Percentiles rank a stretch among this genome's conserved stretches.
These are phyloP conservation scores for Cantharis lateralis DNA, from an alignment of 2,888 invertebrate genomes.

Conservation along the genomic window DNA sequence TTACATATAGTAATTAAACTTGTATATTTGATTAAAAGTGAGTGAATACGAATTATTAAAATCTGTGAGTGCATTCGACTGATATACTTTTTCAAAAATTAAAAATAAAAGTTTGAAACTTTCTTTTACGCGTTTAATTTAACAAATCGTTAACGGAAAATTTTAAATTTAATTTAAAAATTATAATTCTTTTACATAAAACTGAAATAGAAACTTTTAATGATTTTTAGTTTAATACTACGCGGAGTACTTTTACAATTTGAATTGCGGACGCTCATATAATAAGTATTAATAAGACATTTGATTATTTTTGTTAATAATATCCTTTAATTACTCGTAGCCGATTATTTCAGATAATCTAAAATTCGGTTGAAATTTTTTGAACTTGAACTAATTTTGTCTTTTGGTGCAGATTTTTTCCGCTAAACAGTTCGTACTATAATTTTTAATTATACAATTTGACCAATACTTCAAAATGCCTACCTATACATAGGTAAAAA, in stretches of 20 bases:
- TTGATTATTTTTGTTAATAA: background rate
- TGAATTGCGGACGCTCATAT: background rate
- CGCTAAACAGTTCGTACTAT: background rate
- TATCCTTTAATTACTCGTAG: background rate
- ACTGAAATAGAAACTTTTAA: background rate
- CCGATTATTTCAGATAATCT: background rate
- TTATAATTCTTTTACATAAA: background rate
- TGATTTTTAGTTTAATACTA: background rate
- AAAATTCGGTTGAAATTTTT: background rate
- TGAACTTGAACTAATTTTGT: background rate
- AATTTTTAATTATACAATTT: background rate
- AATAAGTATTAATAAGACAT: background rate
- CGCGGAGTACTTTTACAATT: background rate
- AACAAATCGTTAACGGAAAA: background rate
- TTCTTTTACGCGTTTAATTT: background rate
- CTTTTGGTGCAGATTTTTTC: background rate
- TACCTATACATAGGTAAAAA: background rate
- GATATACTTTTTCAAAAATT: background rate
- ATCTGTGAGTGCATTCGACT: background rate
- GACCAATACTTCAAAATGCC: background rate
- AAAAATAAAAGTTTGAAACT: background rate
- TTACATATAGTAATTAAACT: background rate
- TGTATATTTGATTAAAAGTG: background rate
- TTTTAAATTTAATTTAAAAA: background rate
- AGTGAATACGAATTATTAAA: background rate